These are phyloP conservation scores for Leucozona laternaria DNA, from an alignment of 2,888 invertebrate genomes.

Conservation along the genomic window DNA sequence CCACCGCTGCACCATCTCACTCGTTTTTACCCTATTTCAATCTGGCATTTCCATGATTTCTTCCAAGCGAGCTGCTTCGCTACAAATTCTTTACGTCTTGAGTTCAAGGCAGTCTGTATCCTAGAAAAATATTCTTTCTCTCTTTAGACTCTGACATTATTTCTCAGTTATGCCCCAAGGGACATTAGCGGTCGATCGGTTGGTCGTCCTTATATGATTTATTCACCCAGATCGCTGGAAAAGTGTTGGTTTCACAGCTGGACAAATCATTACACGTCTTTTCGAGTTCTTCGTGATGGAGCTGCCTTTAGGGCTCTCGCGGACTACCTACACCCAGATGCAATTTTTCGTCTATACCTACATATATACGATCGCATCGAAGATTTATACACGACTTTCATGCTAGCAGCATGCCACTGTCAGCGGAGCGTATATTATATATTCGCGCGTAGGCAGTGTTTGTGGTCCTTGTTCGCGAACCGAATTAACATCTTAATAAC, in stretches of 20 bases:
- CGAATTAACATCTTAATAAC: constrained; percentile 74
- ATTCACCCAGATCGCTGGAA: constrained; percentile 64
- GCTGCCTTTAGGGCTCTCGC: constrained; percentile 54
- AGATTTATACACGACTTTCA: constrained; percentile 68
- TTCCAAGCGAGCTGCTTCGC: neutral
- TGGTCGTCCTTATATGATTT: constrained; percentile 59
- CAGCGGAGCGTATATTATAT: constrained; percentile 14
- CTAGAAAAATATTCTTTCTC: constrained; percentile 18
- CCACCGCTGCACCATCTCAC: too few species aligned
- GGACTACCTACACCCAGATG: constrained; percentile 6
- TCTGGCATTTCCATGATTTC: neutral
- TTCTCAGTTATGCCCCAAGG: constrained; percentile 57
- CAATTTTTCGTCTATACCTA: constrained; percentile 21
- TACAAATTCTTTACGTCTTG: neutral
- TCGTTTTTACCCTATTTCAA: too few species aligned
- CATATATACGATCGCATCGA: neutral
- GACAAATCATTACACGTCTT: constrained; percentile 74
- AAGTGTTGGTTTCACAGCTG: constrained; percentile 73
- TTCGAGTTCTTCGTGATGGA: constrained; percentile 10
- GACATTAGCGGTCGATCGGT: constrained; percentile 31
- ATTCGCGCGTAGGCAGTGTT: constrained; percentile 66
- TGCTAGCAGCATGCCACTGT: constrained; percentile 60
- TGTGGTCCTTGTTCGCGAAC: constrained; percentile 68
- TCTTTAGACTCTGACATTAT: constrained; percentile 54
- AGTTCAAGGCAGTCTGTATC: constrained; percentile 36